Conservation (phyloP, 2,888 invertebrate species). For the Tachina fera region DNA sequence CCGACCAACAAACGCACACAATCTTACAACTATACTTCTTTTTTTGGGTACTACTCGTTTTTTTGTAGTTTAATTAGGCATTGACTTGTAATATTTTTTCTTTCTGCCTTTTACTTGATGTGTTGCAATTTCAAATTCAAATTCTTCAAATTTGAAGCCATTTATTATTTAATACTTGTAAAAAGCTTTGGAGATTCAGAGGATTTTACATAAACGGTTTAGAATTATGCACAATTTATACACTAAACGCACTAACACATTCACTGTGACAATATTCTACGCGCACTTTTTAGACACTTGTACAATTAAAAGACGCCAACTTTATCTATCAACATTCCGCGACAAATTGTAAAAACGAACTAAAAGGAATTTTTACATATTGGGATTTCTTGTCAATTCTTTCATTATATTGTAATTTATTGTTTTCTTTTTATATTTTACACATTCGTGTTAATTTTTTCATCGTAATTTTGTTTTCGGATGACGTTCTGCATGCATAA, state of each 20-base stretch:
- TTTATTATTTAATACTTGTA: background rate
- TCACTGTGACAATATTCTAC: slow-evolving; percentile 37
- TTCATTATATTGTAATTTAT: slow-evolving; percentile 52
- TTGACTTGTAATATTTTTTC: slow-evolving; percentile 26
- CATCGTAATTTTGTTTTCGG: slow-evolving; percentile 23
- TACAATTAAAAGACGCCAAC: background rate
- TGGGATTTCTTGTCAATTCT: slow-evolving; percentile 46
- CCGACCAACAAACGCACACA: slow-evolving; percentile 16
- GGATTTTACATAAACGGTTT: background rate
- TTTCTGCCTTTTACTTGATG: background rate
- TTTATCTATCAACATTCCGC: slow-evolving; percentile 47
- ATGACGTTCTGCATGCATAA: slow-evolving; percentile 16
- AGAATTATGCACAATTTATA: slow-evolving; percentile 26
- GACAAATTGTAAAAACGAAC: slow-evolving; percentile 68
- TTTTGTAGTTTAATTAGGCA: slow-evolving; percentile 16
- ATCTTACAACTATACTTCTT: slow-evolving; percentile 15
- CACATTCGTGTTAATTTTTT: slow-evolving; percentile 34
- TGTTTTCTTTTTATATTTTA: slow-evolving; percentile 59
- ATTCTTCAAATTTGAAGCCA: background rate
- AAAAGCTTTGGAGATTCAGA: background rate
- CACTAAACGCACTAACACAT: slow-evolving; percentile 26
- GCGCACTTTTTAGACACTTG: slow-evolving; percentile 38
- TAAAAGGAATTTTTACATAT: slow-evolving; percentile 62
- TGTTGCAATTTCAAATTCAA: slow-evolving; percentile 1
- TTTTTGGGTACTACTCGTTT: background rate